phyloP scores from a whole-genome alignment of 1,140 invertebrate genomes.

The Pachypeltis micranthus region DNA sequence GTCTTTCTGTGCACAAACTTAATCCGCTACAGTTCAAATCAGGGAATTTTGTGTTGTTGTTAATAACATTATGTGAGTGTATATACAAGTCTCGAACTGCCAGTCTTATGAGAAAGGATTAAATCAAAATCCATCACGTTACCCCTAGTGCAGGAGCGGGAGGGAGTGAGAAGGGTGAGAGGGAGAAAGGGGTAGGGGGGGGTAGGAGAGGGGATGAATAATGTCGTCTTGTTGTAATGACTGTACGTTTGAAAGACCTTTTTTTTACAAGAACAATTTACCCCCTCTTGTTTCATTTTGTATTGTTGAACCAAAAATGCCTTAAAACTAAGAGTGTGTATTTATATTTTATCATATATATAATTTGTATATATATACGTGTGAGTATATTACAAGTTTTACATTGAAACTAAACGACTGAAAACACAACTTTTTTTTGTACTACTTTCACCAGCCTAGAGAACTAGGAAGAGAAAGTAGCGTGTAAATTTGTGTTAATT shows the following conservation, averaged over 20 bases:
- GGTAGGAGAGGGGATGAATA: neutral
- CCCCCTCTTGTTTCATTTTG: neutral
- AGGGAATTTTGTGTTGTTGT: conserved; percentile 3
- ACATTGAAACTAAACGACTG: conserved; percentile 17
- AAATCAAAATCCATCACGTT: too few species aligned
- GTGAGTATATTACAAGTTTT: conserved; percentile 15
- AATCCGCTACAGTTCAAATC: too few species aligned
- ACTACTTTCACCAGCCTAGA: too few species aligned
- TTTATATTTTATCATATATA: conserved; percentile 9
- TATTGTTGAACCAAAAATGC: conserved; percentile 5
- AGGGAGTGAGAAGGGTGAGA: too few species aligned
- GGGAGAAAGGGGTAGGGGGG: neutral
- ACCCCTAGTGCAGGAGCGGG: too few species aligned
- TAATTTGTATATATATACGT: conserved; percentile 11
- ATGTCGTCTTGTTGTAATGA: neutral
- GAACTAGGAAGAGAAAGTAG: too few species aligned
- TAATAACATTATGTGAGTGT: conserved; percentile 12
- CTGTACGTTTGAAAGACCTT: conserved; percentile 17
- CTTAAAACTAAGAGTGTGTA: conserved; percentile 11
- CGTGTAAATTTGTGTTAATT: too few species aligned
- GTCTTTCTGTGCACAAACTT: too few species aligned
- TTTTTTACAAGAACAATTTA: conserved; percentile 5
- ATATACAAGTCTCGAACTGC: conserved; percentile 22
- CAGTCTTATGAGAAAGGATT: conserved; percentile 20
- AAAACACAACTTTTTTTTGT: conserved; percentile 15